Percentiles rank a stretch among this genome's conserved stretches.
Evolutionary conservation across 64 coral and sea anemone species (phyloP).

Genomic region (Montipora sp.): DNA sequence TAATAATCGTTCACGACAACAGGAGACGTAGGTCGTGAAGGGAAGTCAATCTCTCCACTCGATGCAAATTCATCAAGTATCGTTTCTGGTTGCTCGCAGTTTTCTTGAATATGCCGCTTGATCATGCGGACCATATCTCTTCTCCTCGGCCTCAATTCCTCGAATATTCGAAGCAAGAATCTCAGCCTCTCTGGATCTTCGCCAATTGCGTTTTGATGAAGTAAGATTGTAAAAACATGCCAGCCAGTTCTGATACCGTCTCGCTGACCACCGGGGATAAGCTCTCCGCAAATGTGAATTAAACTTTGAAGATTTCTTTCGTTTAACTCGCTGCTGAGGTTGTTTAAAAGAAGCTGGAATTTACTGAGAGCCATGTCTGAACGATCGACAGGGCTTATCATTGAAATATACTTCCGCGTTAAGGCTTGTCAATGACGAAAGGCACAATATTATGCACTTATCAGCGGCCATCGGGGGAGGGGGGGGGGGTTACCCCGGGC

Average conservation of each 20-base stretch:
- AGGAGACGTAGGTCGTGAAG: not conserved
- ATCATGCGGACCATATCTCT: slow-evolving; percentile 69
- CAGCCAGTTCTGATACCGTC: slow-evolving; percentile 61
- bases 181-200: slow-evolving; percentile 46
- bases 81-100: not conserved
- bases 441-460: too few relatives aligned
- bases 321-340: slow-evolving; percentile 74
- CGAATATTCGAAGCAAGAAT: slow-evolving; percentile 58
- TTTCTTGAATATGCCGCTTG: slow-evolving; percentile 26
- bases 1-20: not conserved
- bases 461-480: too few relatives aligned
- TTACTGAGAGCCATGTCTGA: slow-evolving; percentile 14
- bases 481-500: too few relatives aligned
- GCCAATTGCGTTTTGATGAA: slow-evolving; percentile 60
- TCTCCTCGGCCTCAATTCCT: slow-evolving; percentile 56
- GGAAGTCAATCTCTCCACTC: not conserved
- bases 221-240: slow-evolving; percentile 67
- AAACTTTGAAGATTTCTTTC: slow-evolving; percentile 63
- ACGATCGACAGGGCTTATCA: too few relatives aligned
- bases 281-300: slow-evolving; percentile 46
- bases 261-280: slow-evolving; percentile 35
- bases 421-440: too few relatives aligned
- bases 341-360: slow-evolving; percentile 69
- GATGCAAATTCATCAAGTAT: not conserved
- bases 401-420: too few relatives aligned